These are phyloP conservation scores for Agrilus mali DNA, from an alignment of 2,888 invertebrate genomes.

Conservation along the genomic window DNA sequence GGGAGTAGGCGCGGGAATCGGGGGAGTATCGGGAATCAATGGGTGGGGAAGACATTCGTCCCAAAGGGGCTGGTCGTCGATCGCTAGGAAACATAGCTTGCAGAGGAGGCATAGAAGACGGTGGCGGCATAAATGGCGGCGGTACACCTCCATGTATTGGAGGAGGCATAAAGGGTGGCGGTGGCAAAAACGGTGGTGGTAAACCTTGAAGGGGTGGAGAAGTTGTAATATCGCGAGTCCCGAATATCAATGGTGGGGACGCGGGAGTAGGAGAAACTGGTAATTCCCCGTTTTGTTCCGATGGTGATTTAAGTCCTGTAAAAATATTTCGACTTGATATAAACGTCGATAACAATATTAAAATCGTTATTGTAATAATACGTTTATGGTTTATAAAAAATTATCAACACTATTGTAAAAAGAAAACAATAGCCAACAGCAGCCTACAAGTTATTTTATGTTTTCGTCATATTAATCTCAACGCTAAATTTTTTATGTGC, in stretches of 20 bases:
- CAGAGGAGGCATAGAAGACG: slow-evolving; percentile 36
- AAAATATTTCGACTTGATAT: slow-evolving; percentile 7
- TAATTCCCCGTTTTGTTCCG: slow-evolving; percentile 38
- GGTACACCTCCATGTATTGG: slow-evolving; percentile 28
- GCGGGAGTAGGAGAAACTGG: slow-evolving; percentile 35
- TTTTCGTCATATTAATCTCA: too few species aligned
- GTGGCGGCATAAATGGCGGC: slow-evolving; percentile 29
- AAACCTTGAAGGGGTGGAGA: slow-evolving; percentile 40
- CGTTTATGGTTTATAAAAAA: too few species aligned
- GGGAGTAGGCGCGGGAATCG: slow-evolving; percentile 30
- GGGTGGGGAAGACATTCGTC: slow-evolving; percentile 42
- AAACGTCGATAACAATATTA: not conserved
- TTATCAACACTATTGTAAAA: too few species aligned
- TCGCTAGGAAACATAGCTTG: slow-evolving; percentile 35
- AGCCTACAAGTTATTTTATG: too few species aligned
- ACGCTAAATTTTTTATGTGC: too few species aligned
- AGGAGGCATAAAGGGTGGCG: slow-evolving; percentile 53
- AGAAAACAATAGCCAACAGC: too few species aligned
- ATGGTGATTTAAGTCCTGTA: slow-evolving; percentile 42
- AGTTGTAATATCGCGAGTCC: slow-evolving; percentile 29
- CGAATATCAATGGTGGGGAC: slow-evolving; percentile 33
- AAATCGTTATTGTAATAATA: too few species aligned
- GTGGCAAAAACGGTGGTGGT: slow-evolving; percentile 43
- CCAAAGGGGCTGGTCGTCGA: slow-evolving; percentile 41
- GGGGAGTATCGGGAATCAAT: slow-evolving; percentile 41